phyloP scores from a whole-genome alignment of 2,797 vertebrate species.

The Enteromius viviparus region DNA sequence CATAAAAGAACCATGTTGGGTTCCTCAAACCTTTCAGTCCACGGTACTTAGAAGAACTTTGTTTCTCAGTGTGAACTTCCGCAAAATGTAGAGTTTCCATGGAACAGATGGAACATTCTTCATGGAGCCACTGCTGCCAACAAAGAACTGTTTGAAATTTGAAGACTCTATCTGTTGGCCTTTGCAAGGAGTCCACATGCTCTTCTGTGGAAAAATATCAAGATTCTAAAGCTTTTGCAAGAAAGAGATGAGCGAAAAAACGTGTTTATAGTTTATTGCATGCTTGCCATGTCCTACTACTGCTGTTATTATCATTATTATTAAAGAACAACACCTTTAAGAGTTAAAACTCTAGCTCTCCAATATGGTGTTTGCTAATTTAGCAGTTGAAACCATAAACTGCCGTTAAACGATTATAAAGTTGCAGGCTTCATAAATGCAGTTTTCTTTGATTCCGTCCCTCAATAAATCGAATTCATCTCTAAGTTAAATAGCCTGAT shows the following conservation, averaged over 20 bases:
- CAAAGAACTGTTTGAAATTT: neutral
- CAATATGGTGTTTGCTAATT: neutral
- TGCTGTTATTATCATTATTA: neutral
- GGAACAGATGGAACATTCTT: neutral
- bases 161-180: neutral
- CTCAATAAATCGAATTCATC: constrained; percentile 8
- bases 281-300: constrained; percentile 1
- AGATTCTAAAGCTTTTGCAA: neutral
- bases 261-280: neutral
- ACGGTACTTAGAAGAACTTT: neutral
- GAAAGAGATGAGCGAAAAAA: neutral
- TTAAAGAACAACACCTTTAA: neutral
- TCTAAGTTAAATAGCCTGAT: neutral
- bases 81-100: neutral
- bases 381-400: neutral
- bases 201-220: neutral
- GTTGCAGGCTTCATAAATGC: neutral
- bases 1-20: neutral
- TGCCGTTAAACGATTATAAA: neutral
- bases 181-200: neutral
- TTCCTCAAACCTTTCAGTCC: neutral
- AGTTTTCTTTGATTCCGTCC: neutral
- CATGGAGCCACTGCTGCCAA: neutral
- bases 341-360: neutral
- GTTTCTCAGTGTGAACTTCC: neutral